Evolutionary conservation across 1,140 invertebrate species (phyloP).

Genomic region (Caenorhabditis brenneri): DNA sequence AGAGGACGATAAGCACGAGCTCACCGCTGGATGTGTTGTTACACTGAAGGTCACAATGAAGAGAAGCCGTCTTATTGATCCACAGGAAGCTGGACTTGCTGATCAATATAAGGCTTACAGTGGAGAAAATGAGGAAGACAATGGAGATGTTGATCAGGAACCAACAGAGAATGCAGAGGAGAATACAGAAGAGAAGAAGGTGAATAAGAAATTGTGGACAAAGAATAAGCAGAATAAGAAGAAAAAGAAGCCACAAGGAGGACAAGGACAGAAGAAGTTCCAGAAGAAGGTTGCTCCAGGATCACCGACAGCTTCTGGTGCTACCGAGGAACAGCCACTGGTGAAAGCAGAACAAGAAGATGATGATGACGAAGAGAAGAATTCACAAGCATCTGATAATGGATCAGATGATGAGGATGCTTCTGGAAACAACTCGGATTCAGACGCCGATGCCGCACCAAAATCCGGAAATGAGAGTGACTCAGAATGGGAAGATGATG

Average conservation of each 20-base stretch:
- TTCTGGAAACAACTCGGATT: constrained; percentile 49
- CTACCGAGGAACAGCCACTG: not conserved
- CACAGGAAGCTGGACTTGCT: constrained; percentile 25
- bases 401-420: constrained; percentile 56
- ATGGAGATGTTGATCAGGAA: not conserved
- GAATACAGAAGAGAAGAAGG: not conserved
- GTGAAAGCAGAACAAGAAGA: constrained; percentile 6
- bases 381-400: not conserved
- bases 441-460: not conserved
- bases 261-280: constrained; percentile 9
- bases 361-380: constrained; percentile 19
- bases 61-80: constrained; percentile 73
- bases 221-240: constrained; percentile 41
- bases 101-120: constrained; percentile 12
- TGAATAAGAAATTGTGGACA: not conserved
- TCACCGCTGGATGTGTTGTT: constrained; percentile 94
- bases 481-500: constrained; percentile 73
- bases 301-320: not conserved
- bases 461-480: constrained; percentile 72
- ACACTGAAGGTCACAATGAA: constrained; percentile 89
- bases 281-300: not conserved
- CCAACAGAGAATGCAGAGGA: not conserved
- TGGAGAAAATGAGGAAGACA: constrained; percentile 55
- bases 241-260: not conserved
- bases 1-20: constrained; percentile 91